A percentile compares a stretch with the other conserved stretches of the same genome.
Conservation (phyloP, 1,140 invertebrate species). For the Eumeta japonica region DNA sequence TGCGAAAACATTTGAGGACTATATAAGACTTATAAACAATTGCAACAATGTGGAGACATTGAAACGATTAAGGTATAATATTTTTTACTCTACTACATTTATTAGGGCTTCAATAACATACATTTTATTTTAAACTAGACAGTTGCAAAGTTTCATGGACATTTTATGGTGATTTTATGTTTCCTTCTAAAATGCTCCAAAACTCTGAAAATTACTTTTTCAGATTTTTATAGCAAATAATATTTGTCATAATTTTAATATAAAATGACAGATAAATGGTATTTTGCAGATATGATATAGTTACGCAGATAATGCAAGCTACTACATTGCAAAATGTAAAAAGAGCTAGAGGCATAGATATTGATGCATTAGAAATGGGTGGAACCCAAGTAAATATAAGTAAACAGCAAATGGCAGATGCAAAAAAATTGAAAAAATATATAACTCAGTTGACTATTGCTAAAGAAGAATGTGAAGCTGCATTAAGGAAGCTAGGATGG, state of each 20-base stretch:
- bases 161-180: too few species aligned
- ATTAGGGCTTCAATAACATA: constrained; percentile 6
- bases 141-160: too few species aligned
- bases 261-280: too few species aligned
- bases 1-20: constrained; percentile 87
- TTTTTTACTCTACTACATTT: constrained; percentile 11
- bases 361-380: constrained; percentile 65
- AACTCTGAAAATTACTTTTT: too few species aligned
- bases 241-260: too few species aligned
- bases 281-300: constrained; percentile 76
- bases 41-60: constrained; percentile 79
- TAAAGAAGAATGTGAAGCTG: constrained; percentile 79
- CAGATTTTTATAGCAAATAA: too few species aligned
- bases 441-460: constrained; percentile 82
- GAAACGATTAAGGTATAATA: constrained; percentile 70
- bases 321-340: constrained; percentile 88
- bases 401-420: constrained; percentile 71
- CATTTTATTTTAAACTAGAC: constrained; percentile 6
- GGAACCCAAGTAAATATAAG: constrained; percentile 39
- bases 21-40: constrained; percentile 80
- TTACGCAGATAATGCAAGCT: constrained; percentile 90
- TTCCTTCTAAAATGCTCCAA: too few species aligned
- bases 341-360: constrained; percentile 76
- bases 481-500: constrained; percentile 74
- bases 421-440: constrained; percentile 70